Base-by-base conservation (phyloP, 1,140 invertebrate genomes). In the Drosophila bocqueti region DNA sequence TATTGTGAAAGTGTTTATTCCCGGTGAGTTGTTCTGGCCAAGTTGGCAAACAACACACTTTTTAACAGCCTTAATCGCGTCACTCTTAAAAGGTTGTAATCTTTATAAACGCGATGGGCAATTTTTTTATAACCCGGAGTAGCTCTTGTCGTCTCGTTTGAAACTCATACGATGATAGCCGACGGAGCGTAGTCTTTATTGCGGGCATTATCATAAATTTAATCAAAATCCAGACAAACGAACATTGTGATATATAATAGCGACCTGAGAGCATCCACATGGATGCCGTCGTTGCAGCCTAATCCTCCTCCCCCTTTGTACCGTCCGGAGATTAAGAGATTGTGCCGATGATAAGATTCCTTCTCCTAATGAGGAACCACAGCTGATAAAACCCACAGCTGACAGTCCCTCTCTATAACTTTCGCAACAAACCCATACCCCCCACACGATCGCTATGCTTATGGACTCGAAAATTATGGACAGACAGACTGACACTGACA, bases 121-220 rank as follows among this genome's bases (percentile, higher is more conserved):
- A 60, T 73, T 83, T 50, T 31, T 29, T 52, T 66, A 73, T 83
- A 65, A 40, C 18, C 8, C 43, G 11, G 26, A 24, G 42, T 18
- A 67, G 63, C 50, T 42, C 43, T 50, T 34, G 55, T 63, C 40
- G 73, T 50, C 52, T 45, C 29, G 54, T 31, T 45, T 54, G 49
- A 21, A 62, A 61, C 54, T 64, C 55, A 66, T 45, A 45, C 63
- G 77, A 66, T 50, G 34, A 38, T 40, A 55, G 52, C 49, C 47
- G 47, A 42, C 46, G 38, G 42, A 60, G 40, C 36, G 69, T 73
- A 73, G 67, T 61, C 71, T 74, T 85, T 78, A 73, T 83, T 83
- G 63, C 69, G 59, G 79, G 63, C 66, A 78, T 78, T 79, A 74
- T 91, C 86, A 91, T 90, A 90, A 90, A 90, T 90, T 90, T 90